phyloP scores from a whole-genome alignment of 2,888 invertebrate genomes.

The Monopis laevigella region DNA sequence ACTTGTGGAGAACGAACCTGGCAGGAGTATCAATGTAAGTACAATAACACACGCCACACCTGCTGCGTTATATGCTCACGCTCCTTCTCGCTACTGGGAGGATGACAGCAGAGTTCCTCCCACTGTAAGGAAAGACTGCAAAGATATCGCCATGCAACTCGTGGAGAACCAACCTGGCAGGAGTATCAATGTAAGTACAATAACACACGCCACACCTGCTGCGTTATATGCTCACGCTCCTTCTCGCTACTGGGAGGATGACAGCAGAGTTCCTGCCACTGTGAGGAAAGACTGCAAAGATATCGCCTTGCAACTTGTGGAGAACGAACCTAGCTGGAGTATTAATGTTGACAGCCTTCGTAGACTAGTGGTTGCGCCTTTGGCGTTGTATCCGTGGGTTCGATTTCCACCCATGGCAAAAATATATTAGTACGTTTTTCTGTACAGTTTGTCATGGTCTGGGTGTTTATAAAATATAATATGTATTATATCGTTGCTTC shows the following conservation, averaged over 20 bases:
- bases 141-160: slow-evolving; percentile 81
- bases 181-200: slow-evolving; percentile 75
- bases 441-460: too few relatives aligned
- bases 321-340: slow-evolving; percentile 78
- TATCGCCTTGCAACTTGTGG: slow-evolving; percentile 79
- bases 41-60: slow-evolving; percentile 82
- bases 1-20: slow-evolving; percentile 80
- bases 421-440: too few relatives aligned
- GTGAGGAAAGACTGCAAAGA: slow-evolving; percentile 79
- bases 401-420: too few relatives aligned
- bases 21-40: slow-evolving; percentile 74
- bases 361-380: too few relatives aligned
- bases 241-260: slow-evolving; percentile 82
- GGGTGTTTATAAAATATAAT: too few relatives aligned
- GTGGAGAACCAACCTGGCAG: slow-evolving; percentile 81
- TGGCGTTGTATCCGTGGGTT: too few relatives aligned
- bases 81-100: slow-evolving; percentile 81
- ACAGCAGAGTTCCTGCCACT: slow-evolving; percentile 76
- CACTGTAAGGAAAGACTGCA: slow-evolving; percentile 74
- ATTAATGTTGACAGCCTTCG: slow-evolving; percentile 77
- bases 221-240: slow-evolving; percentile 80
- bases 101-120: slow-evolving; percentile 81
- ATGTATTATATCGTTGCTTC: too few relatives aligned
- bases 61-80: slow-evolving; percentile 79
- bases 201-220: slow-evolving; percentile 81